phyloP scores from a whole-genome alignment of 2,797 vertebrate species.

The Merluccius polli region DNA sequence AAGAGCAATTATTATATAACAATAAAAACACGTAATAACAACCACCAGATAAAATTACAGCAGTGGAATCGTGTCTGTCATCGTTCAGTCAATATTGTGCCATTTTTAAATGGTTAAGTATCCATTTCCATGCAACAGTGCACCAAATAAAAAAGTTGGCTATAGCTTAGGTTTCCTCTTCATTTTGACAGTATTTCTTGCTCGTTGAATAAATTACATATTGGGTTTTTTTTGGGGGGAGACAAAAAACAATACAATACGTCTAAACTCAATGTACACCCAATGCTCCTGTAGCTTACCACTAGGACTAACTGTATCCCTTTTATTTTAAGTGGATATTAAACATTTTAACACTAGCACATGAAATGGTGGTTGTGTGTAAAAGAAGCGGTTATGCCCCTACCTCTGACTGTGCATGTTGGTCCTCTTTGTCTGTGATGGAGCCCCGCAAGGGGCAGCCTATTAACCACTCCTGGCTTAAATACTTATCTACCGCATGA shows the following conservation, averaged over 20 bases:
- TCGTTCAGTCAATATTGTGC: neutral
- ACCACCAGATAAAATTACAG: slow-evolving; percentile 15
- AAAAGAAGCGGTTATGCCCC: slow-evolving; percentile 22
- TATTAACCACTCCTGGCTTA: slow-evolving; percentile 51
- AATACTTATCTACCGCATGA: slow-evolving; percentile 65
- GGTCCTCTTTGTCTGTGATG: slow-evolving; percentile 53
- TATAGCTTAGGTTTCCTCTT: neutral
- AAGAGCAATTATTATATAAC: slow-evolving; percentile 37
- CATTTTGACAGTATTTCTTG: neutral
- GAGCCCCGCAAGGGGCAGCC: slow-evolving; percentile 52
- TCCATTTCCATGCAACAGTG: neutral
- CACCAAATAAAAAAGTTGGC: neutral
- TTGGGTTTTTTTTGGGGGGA: neutral
- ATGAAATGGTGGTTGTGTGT: neutral
- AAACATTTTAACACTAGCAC: neutral
- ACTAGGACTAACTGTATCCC: neutral
- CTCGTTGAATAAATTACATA: neutral
- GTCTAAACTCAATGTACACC: no score
- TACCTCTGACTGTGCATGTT: slow-evolving; percentile 66
- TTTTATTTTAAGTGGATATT: neutral
- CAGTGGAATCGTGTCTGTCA: neutral
- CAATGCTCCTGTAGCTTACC: neutral
- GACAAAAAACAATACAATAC: no score
- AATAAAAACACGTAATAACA: slow-evolving; percentile 16
- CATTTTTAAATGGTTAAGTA: neutral